These are phyloP conservation scores for Malurus elegans DNA, from an alignment of 2,113 vertebrate genomes.

Conservation along the genomic window DNA sequence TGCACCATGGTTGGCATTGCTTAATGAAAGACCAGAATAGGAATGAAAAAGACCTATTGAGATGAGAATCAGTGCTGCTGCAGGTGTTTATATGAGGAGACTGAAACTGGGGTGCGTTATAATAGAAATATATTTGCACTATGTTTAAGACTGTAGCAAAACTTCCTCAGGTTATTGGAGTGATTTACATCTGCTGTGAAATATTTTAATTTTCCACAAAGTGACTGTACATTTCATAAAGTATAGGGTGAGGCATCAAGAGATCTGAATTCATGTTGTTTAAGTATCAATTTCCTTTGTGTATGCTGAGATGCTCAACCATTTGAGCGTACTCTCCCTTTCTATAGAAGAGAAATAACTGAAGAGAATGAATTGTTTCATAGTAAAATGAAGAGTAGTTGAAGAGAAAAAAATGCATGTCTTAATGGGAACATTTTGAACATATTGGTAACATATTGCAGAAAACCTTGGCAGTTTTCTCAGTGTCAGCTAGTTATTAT, in stretches of 20 bases:
- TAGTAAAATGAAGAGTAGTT: not conserved
- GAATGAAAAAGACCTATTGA: not conserved
- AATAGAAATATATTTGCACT: not conserved
- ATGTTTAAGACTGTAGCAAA: not conserved
- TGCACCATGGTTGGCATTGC: not conserved
- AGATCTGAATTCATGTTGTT: not conserved
- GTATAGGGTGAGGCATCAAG: not conserved
- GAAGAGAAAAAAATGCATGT: not conserved
- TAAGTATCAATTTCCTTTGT: not conserved
- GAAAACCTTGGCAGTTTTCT: not conserved
- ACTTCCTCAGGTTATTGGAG: not conserved
- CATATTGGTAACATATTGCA: not conserved
- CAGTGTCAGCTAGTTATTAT: not conserved
- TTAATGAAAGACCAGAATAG: not conserved
- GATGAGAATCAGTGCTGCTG: not conserved
- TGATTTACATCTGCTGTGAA: not conserved
- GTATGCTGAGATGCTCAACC: not conserved
- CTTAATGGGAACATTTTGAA: not conserved
- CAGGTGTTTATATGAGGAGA: not conserved
- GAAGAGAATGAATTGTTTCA: not conserved
- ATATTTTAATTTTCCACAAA: not conserved
- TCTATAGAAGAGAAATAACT: not conserved
- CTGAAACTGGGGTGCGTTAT: not conserved
- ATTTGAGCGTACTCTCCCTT: not conserved
- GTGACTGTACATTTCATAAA: not conserved